A percentile compares a stretch with the other conserved stretches of the same genome.
Evolutionary conservation across 2,888 invertebrate genomes (phyloP).

Genomic region (Oxycera nigricornis): DNA sequence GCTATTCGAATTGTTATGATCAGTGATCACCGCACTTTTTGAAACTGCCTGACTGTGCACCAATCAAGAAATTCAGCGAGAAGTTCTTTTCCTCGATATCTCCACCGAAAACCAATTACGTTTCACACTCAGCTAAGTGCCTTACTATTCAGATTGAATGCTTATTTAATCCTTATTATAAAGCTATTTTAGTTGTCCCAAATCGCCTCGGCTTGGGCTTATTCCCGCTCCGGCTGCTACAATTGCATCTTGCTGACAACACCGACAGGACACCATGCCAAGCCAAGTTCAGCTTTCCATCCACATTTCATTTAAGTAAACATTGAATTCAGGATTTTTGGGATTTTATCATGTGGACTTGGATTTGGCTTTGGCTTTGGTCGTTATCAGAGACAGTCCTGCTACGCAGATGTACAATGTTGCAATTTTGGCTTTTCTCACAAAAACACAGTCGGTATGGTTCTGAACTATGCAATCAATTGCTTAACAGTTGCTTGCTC

Average conservation of each 20-base stretch:
- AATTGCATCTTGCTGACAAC: neutral
- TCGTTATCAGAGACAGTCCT: neutral
- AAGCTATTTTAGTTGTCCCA: no score
- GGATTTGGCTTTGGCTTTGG: neutral
- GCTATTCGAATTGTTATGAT: no score
- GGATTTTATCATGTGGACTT: slow-evolving; percentile 24
- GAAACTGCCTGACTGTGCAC: no score
- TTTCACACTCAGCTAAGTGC: no score
- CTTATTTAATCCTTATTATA: no score
- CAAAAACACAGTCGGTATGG: neutral
- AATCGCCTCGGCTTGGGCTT: no score
- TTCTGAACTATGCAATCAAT: slow-evolving; percentile 20
- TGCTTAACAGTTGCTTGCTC: slow-evolving; percentile 22
- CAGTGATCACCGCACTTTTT: no score
- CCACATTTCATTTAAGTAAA: slow-evolving; percentile 33
- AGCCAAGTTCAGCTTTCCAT: slow-evolving; percentile 1
- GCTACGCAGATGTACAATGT: neutral
- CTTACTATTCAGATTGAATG: no score
- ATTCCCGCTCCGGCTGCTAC: neutral
- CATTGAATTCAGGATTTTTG: slow-evolving; percentile 32
- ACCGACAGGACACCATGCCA: neutral
- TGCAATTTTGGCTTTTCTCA: slow-evolving; percentile 2
- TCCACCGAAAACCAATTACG: no score
- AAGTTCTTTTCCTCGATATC: no score
- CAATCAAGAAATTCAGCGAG: no score